Evolutionary conservation across 2,113 vertebrate species (phyloP).

Genomic region (Aphelocoma coerulescens): DNA sequence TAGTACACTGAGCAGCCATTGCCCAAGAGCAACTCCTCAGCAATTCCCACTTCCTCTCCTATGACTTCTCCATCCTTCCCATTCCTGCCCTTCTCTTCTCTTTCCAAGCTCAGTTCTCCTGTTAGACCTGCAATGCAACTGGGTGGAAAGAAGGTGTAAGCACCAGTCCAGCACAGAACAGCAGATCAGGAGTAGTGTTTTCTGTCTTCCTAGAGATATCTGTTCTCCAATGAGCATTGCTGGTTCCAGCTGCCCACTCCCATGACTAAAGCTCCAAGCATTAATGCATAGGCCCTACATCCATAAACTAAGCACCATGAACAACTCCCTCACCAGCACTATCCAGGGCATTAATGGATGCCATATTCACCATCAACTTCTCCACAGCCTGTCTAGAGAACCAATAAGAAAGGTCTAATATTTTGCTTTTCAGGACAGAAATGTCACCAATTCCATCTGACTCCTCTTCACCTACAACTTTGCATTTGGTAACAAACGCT

Average conservation of each 20-base stretch:
- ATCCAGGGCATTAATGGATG: neutral
- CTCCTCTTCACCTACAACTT: neutral
- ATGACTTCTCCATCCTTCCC: neutral
- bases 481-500: neutral
- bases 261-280: fast-evolving
- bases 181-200: neutral
- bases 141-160: neutral
- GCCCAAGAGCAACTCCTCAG: neutral
- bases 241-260: neutral
- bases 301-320: neutral
- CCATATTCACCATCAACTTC: neutral
- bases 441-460: neutral
- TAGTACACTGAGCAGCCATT: neutral
- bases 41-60: neutral
- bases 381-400: neutral
- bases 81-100: neutral
- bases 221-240: neutral
- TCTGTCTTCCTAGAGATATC: neutral
- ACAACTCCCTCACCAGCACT: neutral
- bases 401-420: neutral
- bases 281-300: neutral
- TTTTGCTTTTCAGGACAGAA: neutral
- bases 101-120: neutral
- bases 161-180: neutral
- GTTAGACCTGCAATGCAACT: neutral